phyloP scores from a whole-genome alignment of 92 coral and sea anemone species.

The Galaxea fascicularis region DNA sequence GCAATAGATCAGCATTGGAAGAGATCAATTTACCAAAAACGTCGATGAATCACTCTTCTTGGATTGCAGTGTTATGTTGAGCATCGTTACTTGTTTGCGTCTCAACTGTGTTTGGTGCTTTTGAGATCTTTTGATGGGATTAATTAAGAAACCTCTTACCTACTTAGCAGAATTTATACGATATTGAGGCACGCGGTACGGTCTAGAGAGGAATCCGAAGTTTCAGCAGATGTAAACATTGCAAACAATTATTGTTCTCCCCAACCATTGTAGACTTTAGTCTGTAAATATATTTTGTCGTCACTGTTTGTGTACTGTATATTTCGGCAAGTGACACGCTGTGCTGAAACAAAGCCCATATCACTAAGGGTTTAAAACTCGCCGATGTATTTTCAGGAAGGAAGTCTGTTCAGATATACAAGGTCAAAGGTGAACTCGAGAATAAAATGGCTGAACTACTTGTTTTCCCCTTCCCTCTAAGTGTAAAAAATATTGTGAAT shows the following conservation, averaged over 20 bases:
- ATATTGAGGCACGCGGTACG: neutral
- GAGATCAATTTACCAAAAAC: neutral
- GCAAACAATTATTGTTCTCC: neutral
- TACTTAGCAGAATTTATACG: neutral
- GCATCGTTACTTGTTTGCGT: neutral
- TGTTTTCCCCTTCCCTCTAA: no score
- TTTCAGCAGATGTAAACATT: neutral
- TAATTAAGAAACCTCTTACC: conserved; percentile 23
- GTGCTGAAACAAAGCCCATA: conserved; percentile 7
- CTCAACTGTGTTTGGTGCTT: conserved; percentile 26
- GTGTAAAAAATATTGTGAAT: no score
- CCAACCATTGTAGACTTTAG: neutral
- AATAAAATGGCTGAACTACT: neutral
- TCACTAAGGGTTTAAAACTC: neutral
- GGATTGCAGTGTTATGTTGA: no score
- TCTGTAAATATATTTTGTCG: neutral
- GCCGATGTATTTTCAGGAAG: conserved; percentile 24
- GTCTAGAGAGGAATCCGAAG: neutral
- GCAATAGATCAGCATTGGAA: neutral
- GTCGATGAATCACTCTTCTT: neutral
- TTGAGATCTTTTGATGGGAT: conserved; percentile 6
- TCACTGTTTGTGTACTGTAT: conserved; percentile 9
- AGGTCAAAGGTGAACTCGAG: conserved; percentile 28
- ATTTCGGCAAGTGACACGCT: conserved; percentile 21
- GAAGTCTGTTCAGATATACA: neutral